Base-by-base conservation (phyloP, 2,113 vertebrate species). In the Ciconia stormi region DNA sequence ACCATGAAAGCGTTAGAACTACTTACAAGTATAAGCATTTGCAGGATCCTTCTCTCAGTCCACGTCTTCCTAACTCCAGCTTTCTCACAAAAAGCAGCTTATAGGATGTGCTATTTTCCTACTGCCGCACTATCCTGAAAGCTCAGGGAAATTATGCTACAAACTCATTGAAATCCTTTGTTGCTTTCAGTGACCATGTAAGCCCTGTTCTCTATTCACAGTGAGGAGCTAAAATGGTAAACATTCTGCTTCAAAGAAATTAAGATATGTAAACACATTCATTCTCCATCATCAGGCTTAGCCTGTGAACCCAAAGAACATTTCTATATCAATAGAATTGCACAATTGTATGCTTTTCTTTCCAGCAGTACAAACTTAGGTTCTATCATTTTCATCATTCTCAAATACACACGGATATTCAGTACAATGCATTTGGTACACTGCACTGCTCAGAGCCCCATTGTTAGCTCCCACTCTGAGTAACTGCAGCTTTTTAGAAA, bases 211-310 rank as follows among this genome's bases (percentile, higher is more conserved):
- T 76, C 76, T 82, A 59, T 92, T 96, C 80, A 81, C 69, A 59
- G 77, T 22, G 71, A 87, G 89, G 56, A 97, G 58, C 42, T 94
- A 79, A 79, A 93, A 82, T 29, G 22, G 46, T 93, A 96, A 96
- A 91, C n/a, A 92, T 65, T 88, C 72, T 32, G 7, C 53, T 90
- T 83, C 82, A 82, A 83, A 93, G 69, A 93, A 95, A 96, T 95
- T 87, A 90, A 89, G 92, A 66, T 89, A 87, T 81, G 91, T 97
- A 91, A 90, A 94, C 87, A 91, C n/a, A 84, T 87, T 89, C 63
- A 78, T 95, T 87, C 36, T 40, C 63, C 92, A 95, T 69, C 89
- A 74, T 44, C 61, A 74, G 55, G 72, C 58, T 93, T 94, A 91
- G 46, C 80, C 92, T 95, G 56, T 82, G 93, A 96, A 89, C 93